Conservation (phyloP, 2,113 vertebrate species). For the Kryptolebias marmoratus region DNA sequence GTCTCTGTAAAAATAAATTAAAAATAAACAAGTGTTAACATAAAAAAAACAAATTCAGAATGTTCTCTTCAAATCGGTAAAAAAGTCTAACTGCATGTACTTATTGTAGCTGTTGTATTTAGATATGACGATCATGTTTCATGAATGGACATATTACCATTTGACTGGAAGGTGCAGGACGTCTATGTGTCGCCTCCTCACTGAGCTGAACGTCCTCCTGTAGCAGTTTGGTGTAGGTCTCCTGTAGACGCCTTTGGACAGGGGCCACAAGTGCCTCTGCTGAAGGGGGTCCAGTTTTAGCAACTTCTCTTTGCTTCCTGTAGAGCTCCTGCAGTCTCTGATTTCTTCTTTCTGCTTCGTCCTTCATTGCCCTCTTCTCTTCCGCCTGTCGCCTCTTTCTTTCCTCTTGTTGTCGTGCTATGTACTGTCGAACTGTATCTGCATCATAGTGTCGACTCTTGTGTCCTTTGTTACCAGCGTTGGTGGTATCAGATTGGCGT, state of each 20-base stretch:
- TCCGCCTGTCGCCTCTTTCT: slow-evolving; percentile 89
- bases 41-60: not conserved
- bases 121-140: not conserved
- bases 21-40: not conserved
- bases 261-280: slow-evolving; percentile 69
- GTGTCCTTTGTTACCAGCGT: slow-evolving; percentile 53
- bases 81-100: not conserved
- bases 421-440: slow-evolving; percentile 91
- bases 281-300: slow-evolving; percentile 56
- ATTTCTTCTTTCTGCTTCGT: slow-evolving; percentile 79
- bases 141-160: slow-evolving; percentile 29
- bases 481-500: slow-evolving; percentile 77
- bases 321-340: slow-evolving; percentile 95
- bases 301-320: slow-evolving; percentile 84
- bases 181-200: slow-evolving; percentile 60
- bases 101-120: not conserved
- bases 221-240: slow-evolving; percentile 89
- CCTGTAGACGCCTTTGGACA: slow-evolving; percentile 77
- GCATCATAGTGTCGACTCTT: slow-evolving; percentile 94
- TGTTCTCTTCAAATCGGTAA: no score
- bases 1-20: slow-evolving; percentile 70
- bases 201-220: slow-evolving; percentile 81
- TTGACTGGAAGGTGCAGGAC: slow-evolving; percentile 25
- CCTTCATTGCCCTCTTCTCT: slow-evolving; percentile 87
- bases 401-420: slow-evolving; percentile 91